Conservation (phyloP, 2,888 invertebrate species). For the Amorpha juglandis region DNA sequence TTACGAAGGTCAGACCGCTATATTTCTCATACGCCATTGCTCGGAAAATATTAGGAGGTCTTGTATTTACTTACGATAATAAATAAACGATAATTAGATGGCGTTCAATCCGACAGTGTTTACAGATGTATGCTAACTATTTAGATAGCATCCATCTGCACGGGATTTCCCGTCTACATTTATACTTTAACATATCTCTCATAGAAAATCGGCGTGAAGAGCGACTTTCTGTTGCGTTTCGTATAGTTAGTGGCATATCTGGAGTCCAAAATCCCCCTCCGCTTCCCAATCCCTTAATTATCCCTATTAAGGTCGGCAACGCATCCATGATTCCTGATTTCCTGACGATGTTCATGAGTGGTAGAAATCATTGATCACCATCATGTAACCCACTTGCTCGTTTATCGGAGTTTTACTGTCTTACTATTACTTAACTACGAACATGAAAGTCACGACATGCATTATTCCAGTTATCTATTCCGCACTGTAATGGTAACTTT, state of each 20-base stretch:
- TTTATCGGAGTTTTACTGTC: no score
- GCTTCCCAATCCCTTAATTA: no score
- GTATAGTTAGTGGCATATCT: no score
- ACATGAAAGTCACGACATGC: neutral
- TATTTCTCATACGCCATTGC: neutral
- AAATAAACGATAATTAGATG: neutral
- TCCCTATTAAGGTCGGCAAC: no score
- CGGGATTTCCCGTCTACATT: neutral
- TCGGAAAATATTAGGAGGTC: neutral
- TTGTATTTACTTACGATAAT: neutral
- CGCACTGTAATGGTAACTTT: neutral
- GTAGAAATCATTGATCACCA: neutral
- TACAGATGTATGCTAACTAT: neutral
- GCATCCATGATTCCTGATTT: no score
- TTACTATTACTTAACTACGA: neutral
- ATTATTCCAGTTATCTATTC: conserved; percentile 17
- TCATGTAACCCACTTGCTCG: no score
- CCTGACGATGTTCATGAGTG: no score
- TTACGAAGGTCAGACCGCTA: neutral
- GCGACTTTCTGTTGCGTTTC: no score
- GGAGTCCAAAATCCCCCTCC: no score
- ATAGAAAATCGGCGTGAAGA: neutral
- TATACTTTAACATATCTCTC: neutral
- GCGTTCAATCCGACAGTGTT: neutral
- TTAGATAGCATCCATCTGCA: no score